Base-by-base conservation (phyloP, 2,113 vertebrate genomes). In the Xenotilapia leptura region DNA sequence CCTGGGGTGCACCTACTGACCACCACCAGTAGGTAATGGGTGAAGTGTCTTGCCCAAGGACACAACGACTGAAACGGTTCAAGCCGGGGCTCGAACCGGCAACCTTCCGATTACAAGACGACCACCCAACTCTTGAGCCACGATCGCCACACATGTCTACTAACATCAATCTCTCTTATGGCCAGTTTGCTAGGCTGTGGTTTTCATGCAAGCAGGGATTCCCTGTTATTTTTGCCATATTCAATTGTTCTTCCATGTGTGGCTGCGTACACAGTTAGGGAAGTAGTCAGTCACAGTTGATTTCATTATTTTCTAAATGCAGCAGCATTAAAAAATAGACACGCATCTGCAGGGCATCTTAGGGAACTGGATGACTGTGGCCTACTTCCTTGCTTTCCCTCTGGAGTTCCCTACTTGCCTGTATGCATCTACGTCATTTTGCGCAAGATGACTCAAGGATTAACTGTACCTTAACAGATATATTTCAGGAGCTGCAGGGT, bases 331-430 rank as follows among this genome's bases (percentile, higher is more conserved):
- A 47, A 55, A 79, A 53, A 38, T 28, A 40, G 55, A 33, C 12
- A 88, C 26, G 6, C 81, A 36, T 90, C 86, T 81, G 49, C 58
- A 53, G 86, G 82, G 79, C 65, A 82, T 86, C 68, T 77, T 60
- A 9, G 40, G 83, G 80, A 79, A 80, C 47, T 21, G 23, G 82
- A 79, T 81, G 58, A 47, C 82, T 81, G 6, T 83, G 83, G 55
- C 84, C 75, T 54, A 91, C 42, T 89, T 92, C 70, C 40, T 80
- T 88, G 51, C 42, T 62, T 26, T 84, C 68, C 87, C 83, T 82
- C 62, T 65, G 83, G 91, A 84, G 21, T 58, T 60, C 53, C 65
- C 14, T 79, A 88, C 83, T 82, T 95, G 91, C 42, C 90, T 86
- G 53, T 80, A 42, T 83, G 58, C 53, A 79, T 92, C 77, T 79